Conservation (phyloP, 2,113 vertebrate species). For the Lutjanus erythropterus region DNA sequence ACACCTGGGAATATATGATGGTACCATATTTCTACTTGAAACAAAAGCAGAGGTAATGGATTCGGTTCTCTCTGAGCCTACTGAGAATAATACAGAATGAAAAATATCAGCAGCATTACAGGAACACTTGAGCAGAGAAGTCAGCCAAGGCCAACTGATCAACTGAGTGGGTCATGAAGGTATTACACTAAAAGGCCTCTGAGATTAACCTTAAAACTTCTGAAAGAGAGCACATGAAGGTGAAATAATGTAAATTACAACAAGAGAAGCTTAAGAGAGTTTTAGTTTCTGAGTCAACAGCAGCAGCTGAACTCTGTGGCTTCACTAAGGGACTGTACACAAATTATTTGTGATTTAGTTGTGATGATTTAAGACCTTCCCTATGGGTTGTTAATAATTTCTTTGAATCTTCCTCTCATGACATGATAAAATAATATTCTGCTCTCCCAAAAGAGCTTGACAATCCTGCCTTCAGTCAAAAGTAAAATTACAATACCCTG, state of each 20-base stretch:
- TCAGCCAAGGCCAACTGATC: conserved; percentile 61
- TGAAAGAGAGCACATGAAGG: conserved; percentile 13
- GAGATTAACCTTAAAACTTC: conserved; percentile 57
- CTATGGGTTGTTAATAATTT: background rate
- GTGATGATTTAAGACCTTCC: too few relatives aligned
- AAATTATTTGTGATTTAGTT: background rate
- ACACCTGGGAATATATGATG: background rate
- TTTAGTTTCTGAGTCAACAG: background rate
- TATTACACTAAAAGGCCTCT: conserved; percentile 70
- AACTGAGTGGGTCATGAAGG: conserved; percentile 64
- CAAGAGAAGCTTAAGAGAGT: conserved; percentile 26
- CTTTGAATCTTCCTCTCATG: background rate
- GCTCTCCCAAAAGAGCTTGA: background rate
- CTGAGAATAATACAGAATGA: background rate
- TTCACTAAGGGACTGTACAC: background rate
- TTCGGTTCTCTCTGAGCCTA: background rate
- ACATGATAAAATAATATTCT: background rate
- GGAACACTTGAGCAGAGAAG: conserved; percentile 24
- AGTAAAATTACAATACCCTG: background rate
- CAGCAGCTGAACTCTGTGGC: background rate
- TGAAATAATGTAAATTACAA: conserved; percentile 46
- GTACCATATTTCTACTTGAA: conserved; percentile 29
- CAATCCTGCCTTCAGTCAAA: background rate
- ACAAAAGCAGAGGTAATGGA: conserved; percentile 18
- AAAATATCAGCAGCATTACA: conserved; percentile 4